phyloP scores from a whole-genome alignment of 2,888 invertebrate genomes.

The Margaritifera margaritifera region DNA sequence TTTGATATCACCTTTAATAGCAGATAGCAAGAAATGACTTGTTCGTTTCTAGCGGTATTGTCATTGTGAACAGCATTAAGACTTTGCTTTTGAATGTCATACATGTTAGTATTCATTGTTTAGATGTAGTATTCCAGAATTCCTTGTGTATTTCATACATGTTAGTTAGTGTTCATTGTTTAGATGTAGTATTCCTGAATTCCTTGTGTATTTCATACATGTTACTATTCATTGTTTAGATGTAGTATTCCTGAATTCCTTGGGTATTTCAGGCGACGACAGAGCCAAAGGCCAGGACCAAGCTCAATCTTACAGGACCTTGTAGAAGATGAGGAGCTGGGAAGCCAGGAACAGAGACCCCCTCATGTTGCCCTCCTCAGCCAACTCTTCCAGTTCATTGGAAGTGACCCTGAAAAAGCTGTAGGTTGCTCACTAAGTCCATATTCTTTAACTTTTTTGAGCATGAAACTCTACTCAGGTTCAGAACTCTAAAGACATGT shows the following conservation, averaged over 20 bases:
- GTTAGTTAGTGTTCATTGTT: too few species aligned
- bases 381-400: slow-evolving; percentile 71
- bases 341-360: slow-evolving; percentile 34
- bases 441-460: background rate
- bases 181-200: too few species aligned
- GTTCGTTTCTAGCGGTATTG: too few species aligned
- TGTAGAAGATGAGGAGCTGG: slow-evolving; percentile 58
- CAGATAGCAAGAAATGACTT: too few species aligned
- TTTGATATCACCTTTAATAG: too few species aligned
- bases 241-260: background rate
- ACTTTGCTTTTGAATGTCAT: too few species aligned
- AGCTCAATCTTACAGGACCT: slow-evolving; percentile 63
- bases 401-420: slow-evolving; percentile 70
- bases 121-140: too few species aligned
- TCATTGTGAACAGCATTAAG: too few species aligned
- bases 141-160: slow-evolving; percentile 21
- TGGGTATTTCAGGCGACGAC: slow-evolving; percentile 49
- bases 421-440: slow-evolving; percentile 55
- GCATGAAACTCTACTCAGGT: background rate
- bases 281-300: slow-evolving; percentile 52
- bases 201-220: too few species aligned
- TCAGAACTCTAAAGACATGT: background rate
- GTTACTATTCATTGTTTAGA: too few species aligned
- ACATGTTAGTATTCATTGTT: too few species aligned
- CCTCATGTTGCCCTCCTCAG: slow-evolving; percentile 69